phyloP scores from a whole-genome alignment of 2,113 vertebrate genomes.

The Semnornis frantzii region DNA sequence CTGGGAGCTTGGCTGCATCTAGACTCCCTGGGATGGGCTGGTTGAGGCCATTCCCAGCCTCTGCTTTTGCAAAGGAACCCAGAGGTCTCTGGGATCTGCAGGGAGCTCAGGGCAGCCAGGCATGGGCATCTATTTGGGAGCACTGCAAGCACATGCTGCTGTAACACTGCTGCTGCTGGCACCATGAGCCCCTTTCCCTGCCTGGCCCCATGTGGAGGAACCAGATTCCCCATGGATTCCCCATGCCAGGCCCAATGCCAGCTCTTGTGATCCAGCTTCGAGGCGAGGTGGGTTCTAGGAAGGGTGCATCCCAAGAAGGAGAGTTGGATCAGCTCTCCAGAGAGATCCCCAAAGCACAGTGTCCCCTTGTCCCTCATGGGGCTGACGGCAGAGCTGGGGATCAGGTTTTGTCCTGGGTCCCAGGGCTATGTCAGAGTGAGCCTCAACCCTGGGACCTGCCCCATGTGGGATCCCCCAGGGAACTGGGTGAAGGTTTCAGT shows the following conservation, averaged over 20 bases:
- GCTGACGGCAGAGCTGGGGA: accelerated
- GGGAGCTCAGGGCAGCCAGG: background rate
- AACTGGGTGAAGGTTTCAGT: background rate
- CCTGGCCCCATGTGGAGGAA: background rate
- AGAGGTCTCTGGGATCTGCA: background rate
- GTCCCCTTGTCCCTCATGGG: accelerated
- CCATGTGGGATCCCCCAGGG: background rate
- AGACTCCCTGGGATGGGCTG: background rate
- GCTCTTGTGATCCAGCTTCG: accelerated
- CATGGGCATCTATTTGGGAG: background rate
- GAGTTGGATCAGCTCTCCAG: accelerated
- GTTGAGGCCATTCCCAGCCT: background rate
- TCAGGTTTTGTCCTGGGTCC: accelerated
- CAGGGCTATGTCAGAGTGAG: accelerated
- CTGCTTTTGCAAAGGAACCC: background rate
- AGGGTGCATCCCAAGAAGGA: background rate
- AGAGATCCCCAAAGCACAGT: background rate
- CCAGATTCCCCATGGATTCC: background rate
- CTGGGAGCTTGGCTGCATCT: background rate
- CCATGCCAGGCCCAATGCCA: accelerated
- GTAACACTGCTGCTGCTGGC: accelerated
- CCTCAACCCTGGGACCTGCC: background rate
- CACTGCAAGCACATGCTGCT: accelerated
- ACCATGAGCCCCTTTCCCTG: accelerated
- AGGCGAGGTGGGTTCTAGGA: background rate